Base-by-base conservation (phyloP, 2,888 invertebrate species). In the Cryptophagus acutangulus region DNA sequence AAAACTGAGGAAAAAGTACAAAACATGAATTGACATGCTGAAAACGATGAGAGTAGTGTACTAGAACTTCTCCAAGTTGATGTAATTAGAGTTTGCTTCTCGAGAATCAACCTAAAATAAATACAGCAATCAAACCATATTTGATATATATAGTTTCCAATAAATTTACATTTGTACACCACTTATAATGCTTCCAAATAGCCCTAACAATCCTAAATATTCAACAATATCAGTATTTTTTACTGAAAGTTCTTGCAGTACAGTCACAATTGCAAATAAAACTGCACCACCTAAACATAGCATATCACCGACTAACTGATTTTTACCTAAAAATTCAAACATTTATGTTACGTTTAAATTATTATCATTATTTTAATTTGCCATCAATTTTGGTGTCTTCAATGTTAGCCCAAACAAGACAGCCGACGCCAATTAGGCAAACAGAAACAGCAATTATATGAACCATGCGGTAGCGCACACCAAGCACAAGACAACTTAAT, bases 381-480 rank as follows among this genome's bases (percentile, higher is more conserved):
- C 26, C 26, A 69, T 77, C 72, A 61, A 77, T 75, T 57, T 79
- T 81, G 33, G 78, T 79, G 33, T 81, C 80, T 52, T 87, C 79
- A 15, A 85, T 81, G 67, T 90, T 89, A 14, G 87, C 87, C 79
- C 84, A 84, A 3, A 91, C 85, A 8, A 91, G 77, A 54, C 86
- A 85, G 6, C 84, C 87, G 13, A 89, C 83, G 0, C 89, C 90
- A 72, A 87, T 77, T 2, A 91, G 73, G 46, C 87, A 88, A 41
- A 88, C 72, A 8, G 82, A 81, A 13, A 89, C 87, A 1, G 89
- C 90, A 1, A 83, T 74, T 17, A 87, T 81, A 60, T 90, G 88
- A 2, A 80, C 79, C 58, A 83, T 77, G 35, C 82, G 78, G 47
- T 87, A 84, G 48, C 86, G 73, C 43, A 85, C 84, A 4, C 83